Conservation (phyloP, 37 sponge, comb jelly and placozoan genomes). For the Chondrosia reniformis region DNA sequence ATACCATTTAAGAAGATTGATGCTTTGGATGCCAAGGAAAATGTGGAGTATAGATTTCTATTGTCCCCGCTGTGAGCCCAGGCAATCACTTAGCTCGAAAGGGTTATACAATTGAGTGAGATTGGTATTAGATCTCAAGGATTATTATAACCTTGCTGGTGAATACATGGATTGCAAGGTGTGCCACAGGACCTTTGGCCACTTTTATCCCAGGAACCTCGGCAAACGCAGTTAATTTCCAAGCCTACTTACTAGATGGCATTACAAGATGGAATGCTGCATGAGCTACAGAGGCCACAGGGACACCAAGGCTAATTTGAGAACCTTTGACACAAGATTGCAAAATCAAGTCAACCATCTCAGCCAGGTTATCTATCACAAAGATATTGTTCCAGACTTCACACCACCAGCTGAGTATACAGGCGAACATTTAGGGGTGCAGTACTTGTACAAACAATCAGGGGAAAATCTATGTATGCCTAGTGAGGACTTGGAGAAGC, state of each 20-base stretch:
- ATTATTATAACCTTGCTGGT: conserved; percentile 27
- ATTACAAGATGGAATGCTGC: conserved; percentile 39
- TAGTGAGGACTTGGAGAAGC: neutral
- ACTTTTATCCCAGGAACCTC: conserved; percentile 42
- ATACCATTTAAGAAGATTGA: neutral
- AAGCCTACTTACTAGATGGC: conserved; percentile 39
- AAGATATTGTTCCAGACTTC: neutral
- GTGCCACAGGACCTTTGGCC: conserved; percentile 14
- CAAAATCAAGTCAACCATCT: conserved; percentile 11
- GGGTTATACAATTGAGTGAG: conserved; percentile 17
- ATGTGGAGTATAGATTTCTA: conserved; percentile 28
- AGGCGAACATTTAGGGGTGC: conserved; percentile 37
- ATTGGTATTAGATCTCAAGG: conserved; percentile 19
- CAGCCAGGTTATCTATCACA: conserved; percentile 6
- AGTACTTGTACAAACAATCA: conserved; percentile 29
- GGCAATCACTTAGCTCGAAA: conserved; percentile 8
- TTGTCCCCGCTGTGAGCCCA: conserved; percentile 25
- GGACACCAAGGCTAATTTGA: neutral
- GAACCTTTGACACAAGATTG: neutral
- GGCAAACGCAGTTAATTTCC: conserved; percentile 30
- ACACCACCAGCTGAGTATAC: conserved; percentile 32
- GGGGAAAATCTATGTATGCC: neutral
- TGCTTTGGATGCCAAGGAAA: conserved; percentile 34
- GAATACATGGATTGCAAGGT: conserved; percentile 21
- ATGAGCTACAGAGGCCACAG: neutral